Evolutionary conservation across 2,113 vertebrate genomes (phyloP), one percentile per base, ranked within the genome.

Genomic region (Paradoxurus hermaphroditus): DNA sequence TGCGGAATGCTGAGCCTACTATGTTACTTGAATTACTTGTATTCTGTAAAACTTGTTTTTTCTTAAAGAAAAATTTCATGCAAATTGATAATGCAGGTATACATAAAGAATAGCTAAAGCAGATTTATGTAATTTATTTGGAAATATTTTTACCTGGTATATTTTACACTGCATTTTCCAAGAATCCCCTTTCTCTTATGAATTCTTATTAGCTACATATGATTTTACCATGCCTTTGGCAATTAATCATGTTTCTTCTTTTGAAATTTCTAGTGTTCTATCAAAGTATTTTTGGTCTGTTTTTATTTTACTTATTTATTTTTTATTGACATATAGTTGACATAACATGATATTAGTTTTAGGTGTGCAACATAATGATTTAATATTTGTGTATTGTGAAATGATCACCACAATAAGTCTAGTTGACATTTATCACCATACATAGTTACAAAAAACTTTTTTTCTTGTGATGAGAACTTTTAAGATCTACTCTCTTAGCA

Each of bases 61-160:
- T 85, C 85, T 93, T 8, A n/a, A 95, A 72, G 36, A 49, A 92
- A 90, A 19, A 8, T n/a, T 85, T 87, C 59, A 7, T 82, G n/a
- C 14, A 92, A 82, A 95, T 92, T 90, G 56, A 78, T 82, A 56
- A 77, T 90, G 36, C 44, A 94, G 44, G 2, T 82, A 5, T 86
- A 65, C 36, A 5, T 92, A 53, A 90, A 86, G 59, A 31, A 85
- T 11, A 81, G n/a, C 39, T 87, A 53, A 93, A 77, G 65, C 72
- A 95, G 36, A 82, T 87, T 87, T 88, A 41, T 1, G 0, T 84
- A 79, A 72, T 88, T 78, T 93, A 11, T 83, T 94, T 92, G 63
- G 86, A 93, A 96, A 56, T 90, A 93, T 91, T 94, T 90, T 23
- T 81, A 62, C 68, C 25, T 90, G 31, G 39, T 92, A 0, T 86